Conservation (phyloP, 2,113 vertebrate species). For the Laticauda laticaudata region DNA sequence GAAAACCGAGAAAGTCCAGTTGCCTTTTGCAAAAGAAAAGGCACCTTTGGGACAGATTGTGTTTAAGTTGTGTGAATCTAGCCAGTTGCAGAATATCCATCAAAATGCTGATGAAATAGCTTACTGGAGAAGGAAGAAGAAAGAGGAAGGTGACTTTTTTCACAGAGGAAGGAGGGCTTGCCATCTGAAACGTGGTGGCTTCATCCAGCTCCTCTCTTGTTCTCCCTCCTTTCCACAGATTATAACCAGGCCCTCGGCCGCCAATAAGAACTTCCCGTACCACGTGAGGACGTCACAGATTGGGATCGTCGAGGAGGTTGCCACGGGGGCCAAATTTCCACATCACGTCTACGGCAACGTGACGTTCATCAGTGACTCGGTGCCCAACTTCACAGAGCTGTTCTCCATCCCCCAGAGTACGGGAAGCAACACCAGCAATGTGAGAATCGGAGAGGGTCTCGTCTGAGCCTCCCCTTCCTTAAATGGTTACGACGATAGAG, state of each 20-base stretch:
- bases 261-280: constrained; percentile 93
- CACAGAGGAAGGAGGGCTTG: neutral
- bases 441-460: neutral
- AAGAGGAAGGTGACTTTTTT: neutral
- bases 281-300: constrained; percentile 93
- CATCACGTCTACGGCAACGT: constrained; percentile 90
- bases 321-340: constrained; percentile 77
- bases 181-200: neutral
- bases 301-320: constrained; percentile 71
- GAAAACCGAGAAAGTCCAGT: too few relatives aligned
- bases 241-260: constrained; percentile 88
- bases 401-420: constrained; percentile 88
- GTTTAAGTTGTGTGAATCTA: neutral
- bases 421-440: constrained; percentile 54
- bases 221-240: constrained; percentile 59
- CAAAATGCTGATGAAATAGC: neutral
- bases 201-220: neutral
- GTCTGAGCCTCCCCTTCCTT: neutral
- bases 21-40: too few relatives aligned
- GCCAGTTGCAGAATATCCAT: neutral
- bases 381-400: constrained; percentile 92
- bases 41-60: too few relatives aligned
- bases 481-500: neutral
- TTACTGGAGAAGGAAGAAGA: neutral
- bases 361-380: constrained; percentile 87